A percentile compares a stretch with the other conserved stretches of the same genome.
phyloP scores from a whole-genome alignment of 2,113 vertebrate genomes.

The Ivindomyrus marchei region DNA sequence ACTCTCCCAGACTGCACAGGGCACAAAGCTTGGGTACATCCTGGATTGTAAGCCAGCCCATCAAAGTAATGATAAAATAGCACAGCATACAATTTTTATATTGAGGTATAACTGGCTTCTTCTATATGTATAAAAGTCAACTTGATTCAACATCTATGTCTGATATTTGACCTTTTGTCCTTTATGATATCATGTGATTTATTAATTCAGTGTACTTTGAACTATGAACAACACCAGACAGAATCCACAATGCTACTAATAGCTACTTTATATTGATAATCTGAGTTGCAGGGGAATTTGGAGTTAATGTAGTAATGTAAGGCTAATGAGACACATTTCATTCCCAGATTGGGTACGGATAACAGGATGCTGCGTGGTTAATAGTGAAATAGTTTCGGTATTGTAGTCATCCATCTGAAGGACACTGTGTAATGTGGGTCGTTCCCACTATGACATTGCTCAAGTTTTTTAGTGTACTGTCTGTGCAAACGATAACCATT shows the following conservation, averaged over 20 bases:
- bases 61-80: background rate
- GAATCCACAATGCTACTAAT: background rate
- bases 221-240: background rate
- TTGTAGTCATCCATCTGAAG: no score
- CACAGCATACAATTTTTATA: background rate
- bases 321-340: background rate
- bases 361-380: no score
- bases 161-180: background rate
- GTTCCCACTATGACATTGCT: no score
- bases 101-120: background rate
- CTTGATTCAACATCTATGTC: background rate
- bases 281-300: background rate
- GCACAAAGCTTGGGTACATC: background rate
- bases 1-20: background rate
- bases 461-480: no score
- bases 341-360: no score
- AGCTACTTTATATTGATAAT: background rate
- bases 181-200: background rate
- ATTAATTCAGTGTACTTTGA: background rate
- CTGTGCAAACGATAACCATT: no score
- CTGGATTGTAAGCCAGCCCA: background rate
- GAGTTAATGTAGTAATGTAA: background rate
- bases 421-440: no score
- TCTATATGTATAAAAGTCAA: background rate
- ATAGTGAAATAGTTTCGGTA: no score